Evolutionary conservation across 1,140 invertebrate genomes (phyloP), one percentile per base, ranked within the genome.

Genomic region (Solen grandis): DNA sequence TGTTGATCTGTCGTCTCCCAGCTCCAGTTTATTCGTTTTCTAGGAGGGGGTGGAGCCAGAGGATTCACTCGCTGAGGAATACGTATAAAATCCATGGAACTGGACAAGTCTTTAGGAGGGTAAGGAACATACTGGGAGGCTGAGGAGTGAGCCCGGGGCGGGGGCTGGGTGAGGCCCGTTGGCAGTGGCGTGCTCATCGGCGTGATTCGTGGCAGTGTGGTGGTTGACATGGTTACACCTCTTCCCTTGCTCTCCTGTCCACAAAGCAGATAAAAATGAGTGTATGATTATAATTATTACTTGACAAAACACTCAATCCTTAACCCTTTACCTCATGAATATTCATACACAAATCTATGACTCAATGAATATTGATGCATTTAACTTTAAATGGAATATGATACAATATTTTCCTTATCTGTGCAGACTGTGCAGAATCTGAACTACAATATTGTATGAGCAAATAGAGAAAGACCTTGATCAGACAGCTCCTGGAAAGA

Each of bases 1-100:
- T 92, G 91, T 63, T 89, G 89, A 19, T 90, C 87, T 0, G 80
- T 84, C 29, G 91, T 92, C 69, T 92, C 91, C 87, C 88, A 89
- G 55, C 85, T 86, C 38, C 80, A 76, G 62, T 89, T 90, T 29
- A 91, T 88, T 29, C 89, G 60, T 52, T 69, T 80, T 57, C 81
- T 84, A 25, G 91, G 90, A 5, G 88, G 87, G 27, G 85, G 82
- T 31, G 89, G 90, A 8, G 86, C 81, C 38, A 91, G 75, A 5
- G 90, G 90, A 41, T 91, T 90, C 5, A 91, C 78, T 16, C 88
- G 70, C n/a, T 69, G 66, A 5, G 90, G 90, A 27, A 90, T 84
- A 52, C 85, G 83, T 13, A 88, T 65, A 78, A 84, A 81, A 60
- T 88, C 86, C 81, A 85, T 83, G 13, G 86, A 85, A 35, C 79